These are phyloP conservation scores for Drymonia ruficornis DNA, from an alignment of 2,888 invertebrate genomes.

Conservation along the genomic window DNA sequence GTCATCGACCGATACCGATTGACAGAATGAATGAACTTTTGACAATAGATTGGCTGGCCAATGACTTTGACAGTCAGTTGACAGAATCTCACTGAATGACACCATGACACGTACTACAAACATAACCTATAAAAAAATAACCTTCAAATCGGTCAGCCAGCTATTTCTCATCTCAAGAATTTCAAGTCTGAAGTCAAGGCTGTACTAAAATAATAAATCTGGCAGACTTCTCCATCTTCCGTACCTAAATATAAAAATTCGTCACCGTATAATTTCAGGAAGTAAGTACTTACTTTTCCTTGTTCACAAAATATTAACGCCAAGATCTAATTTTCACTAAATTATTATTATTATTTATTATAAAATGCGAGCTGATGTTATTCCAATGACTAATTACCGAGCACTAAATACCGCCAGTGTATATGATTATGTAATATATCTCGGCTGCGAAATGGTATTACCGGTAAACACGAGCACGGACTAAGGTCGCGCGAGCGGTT, in stretches of 20 bases:
- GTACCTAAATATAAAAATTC: slow-evolving; percentile 7
- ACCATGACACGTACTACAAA: not conserved
- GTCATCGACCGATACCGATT: too few relatives aligned
- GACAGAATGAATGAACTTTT: too few relatives aligned
- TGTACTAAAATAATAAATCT: slow-evolving; percentile 15
- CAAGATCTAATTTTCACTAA: not conserved
- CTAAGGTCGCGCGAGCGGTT: slow-evolving; percentile 34
- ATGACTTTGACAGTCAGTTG: not conserved
- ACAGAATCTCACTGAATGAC: not conserved
- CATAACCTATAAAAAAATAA: slow-evolving; percentile 12
- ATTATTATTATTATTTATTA: too few relatives aligned
- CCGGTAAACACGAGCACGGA: slow-evolving; percentile 36
- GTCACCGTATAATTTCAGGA: not conserved
- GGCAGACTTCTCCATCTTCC: slow-evolving; percentile 17
- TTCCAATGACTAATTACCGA: slow-evolving; percentile 6
- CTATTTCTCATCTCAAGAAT: not conserved
- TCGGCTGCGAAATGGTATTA: slow-evolving; percentile 31
- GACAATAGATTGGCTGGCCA: too few relatives aligned
- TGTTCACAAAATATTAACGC: not conserved
- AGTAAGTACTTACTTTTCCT: slow-evolving; percentile 27
- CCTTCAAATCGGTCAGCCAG: slow-evolving; percentile 13
- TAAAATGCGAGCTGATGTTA: not conserved
- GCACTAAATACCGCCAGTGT: slow-evolving; percentile 7
- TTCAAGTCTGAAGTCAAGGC: slow-evolving; percentile 20
- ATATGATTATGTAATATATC: slow-evolving; percentile 31